Evolutionary conservation across 2,797 vertebrate species (phyloP).

Genomic region (Paedocypris micromegethes): DNA sequence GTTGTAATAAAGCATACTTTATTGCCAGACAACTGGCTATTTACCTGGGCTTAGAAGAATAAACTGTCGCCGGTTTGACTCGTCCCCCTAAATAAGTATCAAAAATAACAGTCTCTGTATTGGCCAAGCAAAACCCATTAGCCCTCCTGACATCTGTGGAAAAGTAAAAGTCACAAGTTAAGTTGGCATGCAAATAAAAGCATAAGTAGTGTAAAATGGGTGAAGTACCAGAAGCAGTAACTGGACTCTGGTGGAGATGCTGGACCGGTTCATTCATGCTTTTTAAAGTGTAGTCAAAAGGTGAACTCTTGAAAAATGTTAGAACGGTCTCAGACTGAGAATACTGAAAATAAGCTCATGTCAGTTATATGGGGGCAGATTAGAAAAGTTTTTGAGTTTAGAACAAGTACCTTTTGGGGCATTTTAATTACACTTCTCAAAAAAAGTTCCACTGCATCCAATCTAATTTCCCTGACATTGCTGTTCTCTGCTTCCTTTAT

Average conservation of each 20-base stretch:
- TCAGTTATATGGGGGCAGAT: neutral
- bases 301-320: constrained; percentile 77
- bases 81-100: constrained; percentile 72
- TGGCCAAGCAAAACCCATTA: constrained; percentile 84
- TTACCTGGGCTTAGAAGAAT: constrained; percentile 69
- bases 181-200: too few species aligned
- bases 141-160: constrained; percentile 79
- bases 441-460: constrained; percentile 79
- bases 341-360: constrained; percentile 61
- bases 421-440: constrained; percentile 73
- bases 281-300: constrained; percentile 76
- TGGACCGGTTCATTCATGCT: constrained; percentile 75
- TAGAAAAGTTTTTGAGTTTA: neutral
- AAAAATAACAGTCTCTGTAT: constrained; percentile 81
- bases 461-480: constrained; percentile 70
- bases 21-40: neutral
- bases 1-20: too few species aligned
- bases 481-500: constrained; percentile 66
- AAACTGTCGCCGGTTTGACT: constrained; percentile 64
- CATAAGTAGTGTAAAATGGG: too few species aligned
- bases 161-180: neutral
- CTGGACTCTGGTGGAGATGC: constrained; percentile 74
- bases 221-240: constrained; percentile 75
- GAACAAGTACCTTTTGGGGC: constrained; percentile 71
- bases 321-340: constrained; percentile 80